A percentile compares a stretch with the other conserved stretches of the same genome.
Evolutionary conservation across 2,888 invertebrate species (phyloP).

Genomic region (Aphidius colemani): DNA sequence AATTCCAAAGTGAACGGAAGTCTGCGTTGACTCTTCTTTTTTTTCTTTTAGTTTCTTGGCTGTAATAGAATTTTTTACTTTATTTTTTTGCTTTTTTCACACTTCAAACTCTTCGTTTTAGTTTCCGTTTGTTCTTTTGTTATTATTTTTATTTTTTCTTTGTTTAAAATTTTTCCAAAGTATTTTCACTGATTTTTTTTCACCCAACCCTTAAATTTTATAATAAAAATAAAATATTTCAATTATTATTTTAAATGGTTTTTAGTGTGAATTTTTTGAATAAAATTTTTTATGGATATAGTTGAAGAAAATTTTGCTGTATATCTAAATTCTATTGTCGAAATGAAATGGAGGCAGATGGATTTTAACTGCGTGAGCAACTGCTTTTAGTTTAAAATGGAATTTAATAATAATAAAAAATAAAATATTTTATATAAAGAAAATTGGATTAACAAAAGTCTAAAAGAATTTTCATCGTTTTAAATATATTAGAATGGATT

Average conservation of each 20-base stretch:
- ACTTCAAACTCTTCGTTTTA: conserved; percentile 4
- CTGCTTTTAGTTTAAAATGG: too few species aligned
- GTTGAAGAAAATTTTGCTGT: too few species aligned
- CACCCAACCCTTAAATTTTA: background rate
- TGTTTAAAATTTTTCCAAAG: conserved; percentile 9
- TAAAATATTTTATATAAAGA: too few species aligned
- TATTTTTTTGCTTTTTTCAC: conserved; percentile 10
- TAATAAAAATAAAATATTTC: conserved; percentile 6
- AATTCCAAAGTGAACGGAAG: conserved; percentile 21
- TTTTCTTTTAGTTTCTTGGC: conserved; percentile 1
- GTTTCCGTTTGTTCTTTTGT: conserved; percentile 23
- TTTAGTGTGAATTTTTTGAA: too few species aligned
- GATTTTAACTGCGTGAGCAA: too few species aligned
- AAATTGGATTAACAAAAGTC: too few species aligned
- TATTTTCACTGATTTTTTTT: conserved; percentile 20
- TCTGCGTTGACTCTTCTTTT: conserved; percentile 18
- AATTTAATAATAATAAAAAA: too few species aligned
- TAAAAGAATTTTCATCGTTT: too few species aligned
- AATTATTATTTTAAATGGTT: background rate
- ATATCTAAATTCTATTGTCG: too few species aligned
- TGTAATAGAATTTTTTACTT: background rate
- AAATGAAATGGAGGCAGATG: too few species aligned
- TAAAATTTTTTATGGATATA: too few species aligned
- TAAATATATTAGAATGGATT: too few species aligned
- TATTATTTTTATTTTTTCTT: conserved; percentile 5